These are phyloP conservation scores for Polyodon spathula DNA, from an alignment of 2,113 vertebrate species.

Conservation along the genomic window DNA sequence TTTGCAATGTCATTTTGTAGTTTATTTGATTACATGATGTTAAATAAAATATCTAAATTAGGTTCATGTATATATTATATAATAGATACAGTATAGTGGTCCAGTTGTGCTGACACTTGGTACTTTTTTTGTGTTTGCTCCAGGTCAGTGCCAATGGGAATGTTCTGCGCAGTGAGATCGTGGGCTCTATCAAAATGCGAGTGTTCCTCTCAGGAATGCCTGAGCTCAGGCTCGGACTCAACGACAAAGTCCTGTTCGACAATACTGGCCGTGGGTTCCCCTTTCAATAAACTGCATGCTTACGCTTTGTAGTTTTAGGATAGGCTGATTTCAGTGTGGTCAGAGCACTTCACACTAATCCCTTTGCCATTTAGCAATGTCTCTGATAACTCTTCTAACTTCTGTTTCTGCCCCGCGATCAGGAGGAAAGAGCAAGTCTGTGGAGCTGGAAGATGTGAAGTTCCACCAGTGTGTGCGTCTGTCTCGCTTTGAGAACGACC, in stretches of 20 bases:
- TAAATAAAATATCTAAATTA: too few relatives aligned
- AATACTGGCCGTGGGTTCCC: slow-evolving; percentile 92
- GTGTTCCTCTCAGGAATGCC: slow-evolving; percentile 97
- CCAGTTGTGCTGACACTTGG: too few relatives aligned
- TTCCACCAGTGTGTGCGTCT: slow-evolving; percentile 82
- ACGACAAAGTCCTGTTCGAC: slow-evolving; percentile 97
- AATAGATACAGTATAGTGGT: too few relatives aligned
- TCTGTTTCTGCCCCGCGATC: background rate
- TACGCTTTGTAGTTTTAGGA: background rate
- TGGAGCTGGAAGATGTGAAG: slow-evolving; percentile 80
- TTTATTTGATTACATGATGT: too few relatives aligned
- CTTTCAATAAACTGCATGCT: background rate
- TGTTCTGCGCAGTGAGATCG: slow-evolving; percentile 88
- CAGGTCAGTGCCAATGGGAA: slow-evolving; percentile 96
- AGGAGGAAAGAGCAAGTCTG: slow-evolving; percentile 84
- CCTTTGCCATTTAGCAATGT: background rate
- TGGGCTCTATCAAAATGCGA: slow-evolving; percentile 96
- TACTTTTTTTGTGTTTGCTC: background rate
- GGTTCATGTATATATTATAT: too few relatives aligned
- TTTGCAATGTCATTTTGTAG: too few relatives aligned
- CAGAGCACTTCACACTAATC: background rate
- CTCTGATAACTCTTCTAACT: background rate
- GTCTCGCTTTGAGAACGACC: slow-evolving; percentile 79
- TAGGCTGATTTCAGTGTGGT: background rate
- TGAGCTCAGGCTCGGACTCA: slow-evolving; percentile 84